phyloP scores from a whole-genome alignment of 2,797 vertebrate species.

The Pyrocephalus nanus region DNA sequence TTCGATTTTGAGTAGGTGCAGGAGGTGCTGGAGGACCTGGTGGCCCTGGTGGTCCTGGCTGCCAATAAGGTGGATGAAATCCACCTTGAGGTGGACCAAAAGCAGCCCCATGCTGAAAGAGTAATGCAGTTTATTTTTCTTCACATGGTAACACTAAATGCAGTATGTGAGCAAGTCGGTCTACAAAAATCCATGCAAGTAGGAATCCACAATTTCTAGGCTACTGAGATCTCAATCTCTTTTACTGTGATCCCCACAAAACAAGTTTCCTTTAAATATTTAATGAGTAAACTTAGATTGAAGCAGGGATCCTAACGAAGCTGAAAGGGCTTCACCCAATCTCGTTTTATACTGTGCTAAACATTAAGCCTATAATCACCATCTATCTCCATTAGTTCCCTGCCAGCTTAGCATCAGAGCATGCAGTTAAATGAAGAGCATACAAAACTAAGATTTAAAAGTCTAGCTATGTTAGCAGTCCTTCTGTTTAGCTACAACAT shows the following conservation, averaged over 20 bases:
- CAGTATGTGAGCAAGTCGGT: slow-evolving; percentile 65
- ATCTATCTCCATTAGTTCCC: background rate
- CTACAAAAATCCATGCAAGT: slow-evolving; percentile 77
- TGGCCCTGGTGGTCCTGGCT: slow-evolving; percentile 88
- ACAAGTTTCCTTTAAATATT: slow-evolving; percentile 16
- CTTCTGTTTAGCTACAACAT: background rate
- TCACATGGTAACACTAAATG: slow-evolving; percentile 70
- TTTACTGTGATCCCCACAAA: slow-evolving; percentile 51
- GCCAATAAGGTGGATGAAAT: slow-evolving; percentile 96
- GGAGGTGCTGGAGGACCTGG: slow-evolving; percentile 83
- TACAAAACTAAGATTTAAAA: background rate
- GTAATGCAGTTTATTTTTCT: slow-evolving; percentile 84
- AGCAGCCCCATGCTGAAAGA: slow-evolving; percentile 92
- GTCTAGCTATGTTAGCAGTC: background rate
- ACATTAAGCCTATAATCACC: background rate
- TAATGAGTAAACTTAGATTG: background rate
- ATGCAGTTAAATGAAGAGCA: slow-evolving; percentile 3
- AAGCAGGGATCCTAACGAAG: background rate
- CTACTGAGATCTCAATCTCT: slow-evolving; percentile 38
- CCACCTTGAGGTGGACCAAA: slow-evolving; percentile 88
- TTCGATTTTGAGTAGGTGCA: slow-evolving; percentile 90
- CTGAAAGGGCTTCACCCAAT: background rate
- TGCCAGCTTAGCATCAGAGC: background rate
- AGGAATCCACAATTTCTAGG: slow-evolving; percentile 69
- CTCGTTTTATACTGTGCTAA: background rate